phyloP scores from a whole-genome alignment of 2,113 vertebrate species.

The Nettapus auritus region DNA sequence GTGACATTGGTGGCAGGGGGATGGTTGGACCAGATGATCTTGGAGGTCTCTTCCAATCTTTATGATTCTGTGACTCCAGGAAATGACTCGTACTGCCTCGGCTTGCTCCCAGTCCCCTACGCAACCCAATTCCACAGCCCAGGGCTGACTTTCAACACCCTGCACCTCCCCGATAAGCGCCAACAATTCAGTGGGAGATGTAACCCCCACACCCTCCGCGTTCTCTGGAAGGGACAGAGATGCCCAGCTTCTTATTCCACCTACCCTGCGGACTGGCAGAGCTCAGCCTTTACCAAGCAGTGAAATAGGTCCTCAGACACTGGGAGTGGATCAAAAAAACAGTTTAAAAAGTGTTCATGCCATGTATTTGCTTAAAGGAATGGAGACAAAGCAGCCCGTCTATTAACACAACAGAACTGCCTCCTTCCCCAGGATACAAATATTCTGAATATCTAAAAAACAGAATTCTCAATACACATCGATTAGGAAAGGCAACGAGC shows the following conservation, averaged over 20 bases:
- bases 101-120: neutral
- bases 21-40: too few species aligned
- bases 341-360: neutral
- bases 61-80: too few species aligned
- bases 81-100: neutral
- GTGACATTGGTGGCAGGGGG: too few species aligned
- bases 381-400: neutral
- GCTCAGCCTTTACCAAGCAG: conserved; percentile 1
- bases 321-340: neutral
- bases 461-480: neutral
- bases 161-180: neutral
- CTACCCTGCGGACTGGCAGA: neutral
- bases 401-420: neutral
- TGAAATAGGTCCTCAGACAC: neutral
- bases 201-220: neutral
- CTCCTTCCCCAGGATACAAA: neutral
- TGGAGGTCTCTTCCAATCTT: too few species aligned
- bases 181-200: neutral
- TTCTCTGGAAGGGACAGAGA: neutral
- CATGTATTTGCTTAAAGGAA: neutral
- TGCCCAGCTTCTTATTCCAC: neutral
- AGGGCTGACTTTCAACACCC: conserved; percentile 11
- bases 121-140: conserved; percentile 6
- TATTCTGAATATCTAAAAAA: neutral
- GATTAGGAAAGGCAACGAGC: neutral